A percentile compares a stretch with the other conserved stretches of the same genome.
phyloP scores from a whole-genome alignment of 2,888 invertebrate genomes.

The Iphiclides podalirius region DNA sequence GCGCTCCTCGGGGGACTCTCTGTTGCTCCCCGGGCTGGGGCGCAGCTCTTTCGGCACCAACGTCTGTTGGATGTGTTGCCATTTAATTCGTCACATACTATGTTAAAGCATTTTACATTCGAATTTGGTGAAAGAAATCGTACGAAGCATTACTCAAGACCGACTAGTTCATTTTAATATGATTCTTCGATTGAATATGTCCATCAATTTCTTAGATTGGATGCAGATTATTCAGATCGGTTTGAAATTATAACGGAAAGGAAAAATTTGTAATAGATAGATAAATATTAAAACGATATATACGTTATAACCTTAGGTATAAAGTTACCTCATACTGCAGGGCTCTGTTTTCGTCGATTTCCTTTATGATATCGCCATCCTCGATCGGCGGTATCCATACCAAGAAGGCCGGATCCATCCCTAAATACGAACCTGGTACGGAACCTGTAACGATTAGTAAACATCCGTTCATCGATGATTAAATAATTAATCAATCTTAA shows the following conservation, averaged over 20 bases:
- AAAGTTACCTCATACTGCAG: constrained; percentile 63
- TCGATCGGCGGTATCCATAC: constrained; percentile 93
- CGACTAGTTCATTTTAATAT: too few relatives aligned
- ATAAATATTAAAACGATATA: constrained; percentile 13
- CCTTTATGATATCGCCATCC: constrained; percentile 83
- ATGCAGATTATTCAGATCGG: too few relatives aligned
- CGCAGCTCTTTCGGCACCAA: constrained; percentile 69
- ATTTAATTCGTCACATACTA: too few relatives aligned
- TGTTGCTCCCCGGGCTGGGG: constrained; percentile 83
- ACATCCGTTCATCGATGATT: constrained; percentile 23
- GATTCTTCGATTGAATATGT: too few relatives aligned
- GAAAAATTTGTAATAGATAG: too few relatives aligned
- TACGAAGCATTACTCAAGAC: too few relatives aligned
- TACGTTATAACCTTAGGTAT: constrained; percentile 28
- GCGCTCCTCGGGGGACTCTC: constrained; percentile 82
- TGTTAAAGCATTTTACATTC: too few relatives aligned
- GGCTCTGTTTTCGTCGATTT: constrained; percentile 74
- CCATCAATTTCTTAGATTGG: too few relatives aligned
- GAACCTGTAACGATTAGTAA: constrained; percentile 75
- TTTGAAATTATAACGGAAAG: too few relatives aligned
- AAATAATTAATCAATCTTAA: not conserved
- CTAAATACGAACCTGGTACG: constrained; percentile 91
- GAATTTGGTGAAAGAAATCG: too few relatives aligned
- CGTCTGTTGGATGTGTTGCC: too few relatives aligned
- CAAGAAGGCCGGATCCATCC: constrained; percentile 93